A percentile compares a stretch with the other conserved stretches of the same genome.
phyloP scores from a whole-genome alignment of 2,888 invertebrate genomes.

The Cheilosia scutellata region DNA sequence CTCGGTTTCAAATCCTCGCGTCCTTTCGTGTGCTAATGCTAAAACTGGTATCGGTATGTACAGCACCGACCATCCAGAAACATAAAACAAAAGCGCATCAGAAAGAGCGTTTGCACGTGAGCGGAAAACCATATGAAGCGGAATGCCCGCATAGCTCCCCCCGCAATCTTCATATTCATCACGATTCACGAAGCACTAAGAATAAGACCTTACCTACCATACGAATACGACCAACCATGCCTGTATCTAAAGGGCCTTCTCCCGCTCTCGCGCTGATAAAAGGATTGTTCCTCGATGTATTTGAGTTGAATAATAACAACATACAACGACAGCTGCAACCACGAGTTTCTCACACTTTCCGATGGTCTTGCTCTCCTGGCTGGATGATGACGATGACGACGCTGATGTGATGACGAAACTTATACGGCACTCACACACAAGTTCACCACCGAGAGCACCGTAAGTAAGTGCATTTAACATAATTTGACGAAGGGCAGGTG shows the following conservation, averaged over 20 bases:
- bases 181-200: slow-evolving; percentile 18
- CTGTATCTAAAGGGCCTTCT: slow-evolving; percentile 22
- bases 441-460: slow-evolving; percentile 19
- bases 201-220: background rate
- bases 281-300: slow-evolving; percentile 72
- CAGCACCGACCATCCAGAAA: background rate
- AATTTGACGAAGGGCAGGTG: slow-evolving; percentile 77
- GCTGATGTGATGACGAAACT: slow-evolving; percentile 69
- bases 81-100: slow-evolving; percentile 10
- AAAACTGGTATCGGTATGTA: background rate
- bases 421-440: slow-evolving; percentile 50
- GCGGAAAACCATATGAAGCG: slow-evolving; percentile 48
- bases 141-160: slow-evolving; percentile 40
- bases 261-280: slow-evolving; percentile 58
- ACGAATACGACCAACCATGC: slow-evolving; percentile 1
- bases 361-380: slow-evolving; percentile 58
- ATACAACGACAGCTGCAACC: slow-evolving; percentile 83
- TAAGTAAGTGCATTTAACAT: slow-evolving; percentile 67
- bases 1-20: slow-evolving; percentile 7
- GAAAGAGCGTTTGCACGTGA: slow-evolving; percentile 44
- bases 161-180: slow-evolving; percentile 42
- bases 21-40: slow-evolving; percentile 15
- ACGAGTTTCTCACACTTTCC: slow-evolving; percentile 83
- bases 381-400: slow-evolving; percentile 18
- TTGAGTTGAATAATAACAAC: slow-evolving; percentile 79